phyloP scores from a whole-genome alignment of 2,113 vertebrate genomes.

The Egretta garzetta region DNA sequence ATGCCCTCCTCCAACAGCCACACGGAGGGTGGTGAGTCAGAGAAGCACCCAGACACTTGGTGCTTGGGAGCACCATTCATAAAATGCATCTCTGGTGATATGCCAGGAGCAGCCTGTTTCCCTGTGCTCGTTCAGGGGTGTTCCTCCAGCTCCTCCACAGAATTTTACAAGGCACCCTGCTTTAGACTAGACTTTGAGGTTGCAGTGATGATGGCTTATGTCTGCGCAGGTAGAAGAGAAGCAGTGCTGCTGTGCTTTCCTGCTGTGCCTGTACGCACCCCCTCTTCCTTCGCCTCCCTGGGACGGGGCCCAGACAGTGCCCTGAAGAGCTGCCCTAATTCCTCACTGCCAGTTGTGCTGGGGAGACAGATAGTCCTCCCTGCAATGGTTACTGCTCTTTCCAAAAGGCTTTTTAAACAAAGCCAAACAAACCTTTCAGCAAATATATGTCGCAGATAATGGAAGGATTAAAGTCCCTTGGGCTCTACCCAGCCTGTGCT shows the following conservation, averaged over 20 bases:
- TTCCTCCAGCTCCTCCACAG: neutral
- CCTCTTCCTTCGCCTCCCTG: neutral
- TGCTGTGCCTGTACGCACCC: neutral
- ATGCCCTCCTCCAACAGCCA: neutral
- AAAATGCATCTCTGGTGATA: neutral
- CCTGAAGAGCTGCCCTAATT: neutral
- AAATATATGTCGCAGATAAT: neutral
- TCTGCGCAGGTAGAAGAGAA: neutral
- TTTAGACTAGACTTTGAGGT: neutral
- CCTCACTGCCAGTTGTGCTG: neutral
- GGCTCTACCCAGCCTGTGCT: neutral
- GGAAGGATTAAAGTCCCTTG: neutral
- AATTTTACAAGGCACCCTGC: neutral
- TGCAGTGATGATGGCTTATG: neutral
- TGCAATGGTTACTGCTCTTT: neutral
- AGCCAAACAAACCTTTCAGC: neutral
- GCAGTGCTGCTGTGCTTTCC: neutral
- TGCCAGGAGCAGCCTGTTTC: neutral
- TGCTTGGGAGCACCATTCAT: neutral
- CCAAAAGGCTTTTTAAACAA: neutral
- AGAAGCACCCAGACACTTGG: neutral
- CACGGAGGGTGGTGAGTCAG: neutral
- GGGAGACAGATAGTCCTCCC: neutral
- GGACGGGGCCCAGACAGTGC: accelerated
- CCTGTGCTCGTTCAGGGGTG: neutral